These are phyloP conservation scores for Hipparchia semele DNA, from an alignment of 2,888 invertebrate genomes.

Conservation along the genomic window DNA sequence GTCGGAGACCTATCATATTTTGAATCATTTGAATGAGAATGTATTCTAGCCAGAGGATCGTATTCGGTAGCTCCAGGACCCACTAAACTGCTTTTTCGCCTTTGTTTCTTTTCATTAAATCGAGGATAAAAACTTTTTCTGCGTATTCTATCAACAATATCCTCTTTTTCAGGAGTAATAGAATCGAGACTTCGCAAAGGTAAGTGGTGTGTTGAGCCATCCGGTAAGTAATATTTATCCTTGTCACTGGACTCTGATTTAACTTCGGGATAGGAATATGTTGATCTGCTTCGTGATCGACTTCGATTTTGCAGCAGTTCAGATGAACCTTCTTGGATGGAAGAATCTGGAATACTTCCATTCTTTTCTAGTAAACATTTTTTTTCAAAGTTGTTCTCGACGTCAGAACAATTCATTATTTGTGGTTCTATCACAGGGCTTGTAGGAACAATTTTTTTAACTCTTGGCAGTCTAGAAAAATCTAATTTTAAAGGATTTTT, in stretches of 20 bases:
- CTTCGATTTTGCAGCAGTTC: slow-evolving; percentile 59
- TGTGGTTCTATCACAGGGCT: slow-evolving; percentile 82
- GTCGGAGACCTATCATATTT: slow-evolving; percentile 70
- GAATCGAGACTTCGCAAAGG: slow-evolving; percentile 74
- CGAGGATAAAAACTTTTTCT: slow-evolving; percentile 95
- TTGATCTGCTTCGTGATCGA: slow-evolving; percentile 73
- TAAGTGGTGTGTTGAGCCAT: slow-evolving; percentile 57
- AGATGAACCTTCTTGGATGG: slow-evolving; percentile 48
- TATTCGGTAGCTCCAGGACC: slow-evolving; percentile 84
- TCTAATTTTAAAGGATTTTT: slow-evolving; percentile 85
- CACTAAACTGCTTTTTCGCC: slow-evolving; percentile 86
- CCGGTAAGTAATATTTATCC: slow-evolving; percentile 59
- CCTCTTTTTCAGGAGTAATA: slow-evolving; percentile 84
- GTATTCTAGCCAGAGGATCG: slow-evolving; percentile 74
- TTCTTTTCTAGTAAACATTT: slow-evolving; percentile 60
- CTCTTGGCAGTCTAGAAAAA: slow-evolving; percentile 83
- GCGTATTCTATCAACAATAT: slow-evolving; percentile 92
- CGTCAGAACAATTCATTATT: slow-evolving; percentile 65
- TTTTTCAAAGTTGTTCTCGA: slow-evolving; percentile 65
- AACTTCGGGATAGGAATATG: slow-evolving; percentile 76
- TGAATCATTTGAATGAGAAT: slow-evolving; percentile 61
- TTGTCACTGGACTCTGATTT: slow-evolving; percentile 70
- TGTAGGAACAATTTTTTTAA: slow-evolving; percentile 83
- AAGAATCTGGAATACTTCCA: slow-evolving; percentile 54
- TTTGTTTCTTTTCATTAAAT: slow-evolving; percentile 92